Evolutionary conservation across 2,888 invertebrate genomes (phyloP).

Genomic region (Agrenia bidenticulata): DNA sequence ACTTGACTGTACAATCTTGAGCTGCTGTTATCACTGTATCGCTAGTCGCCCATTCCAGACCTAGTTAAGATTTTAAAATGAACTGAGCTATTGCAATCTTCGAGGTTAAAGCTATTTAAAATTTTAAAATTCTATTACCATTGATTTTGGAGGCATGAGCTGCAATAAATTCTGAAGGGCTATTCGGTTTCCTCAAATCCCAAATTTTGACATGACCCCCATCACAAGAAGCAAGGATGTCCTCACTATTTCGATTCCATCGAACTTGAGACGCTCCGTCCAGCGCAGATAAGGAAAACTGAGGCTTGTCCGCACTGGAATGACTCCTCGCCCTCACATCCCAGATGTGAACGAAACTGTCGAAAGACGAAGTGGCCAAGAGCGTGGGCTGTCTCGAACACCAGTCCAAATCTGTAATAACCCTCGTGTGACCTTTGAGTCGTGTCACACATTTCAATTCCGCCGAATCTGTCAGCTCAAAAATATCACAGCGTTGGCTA

Average conservation of each 20-base stretch:
- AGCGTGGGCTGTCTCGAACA: conserved; percentile 74
- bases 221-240: conserved; percentile 89
- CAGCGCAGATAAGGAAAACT: conserved; percentile 76
- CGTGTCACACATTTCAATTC: conserved; percentile 73
- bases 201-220: conserved; percentile 94
- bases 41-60: conserved; percentile 45
- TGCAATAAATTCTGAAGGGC: conserved; percentile 88
- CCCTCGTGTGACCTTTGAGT: conserved; percentile 77
- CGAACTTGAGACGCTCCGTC: conserved; percentile 91
- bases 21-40: conserved; percentile 69
- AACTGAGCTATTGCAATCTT: neutral
- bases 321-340: conserved; percentile 23
- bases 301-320: conserved; percentile 63
- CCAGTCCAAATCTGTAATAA: conserved; percentile 90
- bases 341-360: conserved; percentile 41
- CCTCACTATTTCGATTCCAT: conserved; percentile 82
- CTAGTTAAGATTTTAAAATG: conserved; percentile 7
- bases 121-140: no score
- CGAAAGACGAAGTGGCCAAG: conserved; percentile 55
- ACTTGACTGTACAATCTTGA: conserved; percentile 93
- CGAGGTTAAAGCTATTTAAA: neutral
- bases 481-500: conserved; percentile 82
- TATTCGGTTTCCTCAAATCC: conserved; percentile 85
- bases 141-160: conserved; percentile 74
- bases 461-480: conserved; percentile 66